Evolutionary conservation across 1,140 invertebrate species (phyloP), one percentile per base, ranked within the genome.

Genomic region (Drosophila mayri): DNA sequence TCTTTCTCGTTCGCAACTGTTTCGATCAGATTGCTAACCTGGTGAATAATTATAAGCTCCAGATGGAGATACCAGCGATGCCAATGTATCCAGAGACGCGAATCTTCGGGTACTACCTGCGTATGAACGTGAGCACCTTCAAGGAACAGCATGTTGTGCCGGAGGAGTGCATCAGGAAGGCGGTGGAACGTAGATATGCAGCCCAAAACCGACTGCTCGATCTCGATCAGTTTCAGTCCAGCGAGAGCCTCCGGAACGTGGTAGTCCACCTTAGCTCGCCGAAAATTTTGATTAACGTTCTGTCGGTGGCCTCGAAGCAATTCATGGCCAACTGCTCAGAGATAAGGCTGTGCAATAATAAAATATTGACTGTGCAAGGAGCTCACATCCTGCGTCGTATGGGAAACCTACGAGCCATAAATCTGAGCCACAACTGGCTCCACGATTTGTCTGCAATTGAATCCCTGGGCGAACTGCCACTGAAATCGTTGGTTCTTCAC

Each of bases 401-500:
- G 68, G 73, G 65, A 2, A 74, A 64, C 32, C 61, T 92, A 38
- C 68, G 78, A 3, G 83, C 90, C 1, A n/a, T 92, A 8, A 87
- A 92, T 52, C 61, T 92, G 18, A 63, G 78, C 1, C 73, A 83
- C 12, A 92, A 92, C 41, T 92, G 90, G 90, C 78, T 92, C 6
- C 52, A 79, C 7, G 66, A 86, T 3, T 46, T 92, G 16, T 25
- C 71, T 11, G 35, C 55, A 1, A 68, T 92, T 3, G 71, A 62
- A 22, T 58, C 66, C 7, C 35, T 92, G 0, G 57, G 66, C 4
- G 58, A 72, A 11, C 38, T 92, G 10, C 79, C 78, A 0, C 46
- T 92, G 2, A 92, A 83, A 49, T 82, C 90, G 0, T 59, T 94
- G n/a, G 67, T 62, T 0, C 72, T 94, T 12, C 93, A 94, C 54